Base-by-base conservation (phyloP, 2,888 invertebrate species). In the Stomorhina lunata region DNA sequence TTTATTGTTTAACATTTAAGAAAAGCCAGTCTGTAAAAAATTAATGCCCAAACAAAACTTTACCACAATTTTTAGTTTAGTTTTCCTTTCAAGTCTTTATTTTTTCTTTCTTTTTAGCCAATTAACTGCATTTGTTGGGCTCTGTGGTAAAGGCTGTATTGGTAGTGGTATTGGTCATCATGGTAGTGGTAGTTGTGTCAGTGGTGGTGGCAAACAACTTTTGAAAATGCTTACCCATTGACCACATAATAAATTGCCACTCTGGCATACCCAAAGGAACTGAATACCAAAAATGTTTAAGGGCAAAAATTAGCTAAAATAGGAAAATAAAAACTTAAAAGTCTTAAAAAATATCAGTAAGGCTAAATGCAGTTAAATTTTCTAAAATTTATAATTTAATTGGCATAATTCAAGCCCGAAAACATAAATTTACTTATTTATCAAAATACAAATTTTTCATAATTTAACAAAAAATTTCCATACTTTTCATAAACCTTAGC, bases 171-270 rank as follows among this genome's bases (percentile, higher is more conserved):
- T 15, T 22, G 5, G 27, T 27, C n/a, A n/a, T n/a, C n/a, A n/a
- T 32, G 37, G 10, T 59, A 1, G 12, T 45, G 15, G 27, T 17
- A 10, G 9, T 22, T 2, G 27, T 27, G n/a, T n/a, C n/a, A 48
- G 12, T 17, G 12, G 20, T 40, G 40, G 61, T 65, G 43, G 65
- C 22, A 32, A 15, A 25, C 9, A 20, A 25, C 29, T 81, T 79
- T 69, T 65, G 6, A 10, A 50, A 45, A 59, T 32, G 25, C 32
- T 73, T 43, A 73, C 20, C 68, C 63, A 68, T 65, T 73, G 63
- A 73, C 73, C 81, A 45, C 81, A 77, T 22, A 76, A 77, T 77
- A 72, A 81, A 72, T 76, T 81, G 25, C 43, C 34, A 53, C 59
- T 66, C 22, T 65, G 50, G 43, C 34, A 34, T 59, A 53, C 40